Conservation (phyloP, 1,140 invertebrate genomes). For the Cyphomyrmex costatus region DNA sequence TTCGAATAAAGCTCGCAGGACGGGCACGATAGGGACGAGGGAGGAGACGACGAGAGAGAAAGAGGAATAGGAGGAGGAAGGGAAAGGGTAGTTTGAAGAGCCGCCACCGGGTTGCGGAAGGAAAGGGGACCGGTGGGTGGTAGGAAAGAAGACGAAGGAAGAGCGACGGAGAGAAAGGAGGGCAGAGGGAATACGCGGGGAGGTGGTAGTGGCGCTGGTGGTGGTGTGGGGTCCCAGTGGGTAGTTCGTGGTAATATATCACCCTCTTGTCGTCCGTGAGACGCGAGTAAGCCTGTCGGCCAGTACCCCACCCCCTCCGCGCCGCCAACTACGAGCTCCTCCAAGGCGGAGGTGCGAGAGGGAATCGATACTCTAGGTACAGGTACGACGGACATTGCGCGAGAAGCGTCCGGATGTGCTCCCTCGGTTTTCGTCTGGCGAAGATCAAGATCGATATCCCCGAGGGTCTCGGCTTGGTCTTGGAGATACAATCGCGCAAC, state of each 20-base stretch:
- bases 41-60: slow-evolving; percentile 42
- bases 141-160: slow-evolving; percentile 58
- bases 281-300: slow-evolving; percentile 82
- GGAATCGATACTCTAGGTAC: slow-evolving; percentile 76
- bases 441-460: slow-evolving; percentile 48
- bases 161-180: slow-evolving; percentile 72
- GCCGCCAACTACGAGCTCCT: slow-evolving; percentile 44
- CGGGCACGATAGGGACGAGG: slow-evolving; percentile 12
- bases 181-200: slow-evolving; percentile 16
- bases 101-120: slow-evolving; percentile 63
- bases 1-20: slow-evolving; percentile 83
- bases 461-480: not conserved
- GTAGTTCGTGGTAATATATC: slow-evolving; percentile 81
- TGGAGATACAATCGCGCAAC: not conserved
- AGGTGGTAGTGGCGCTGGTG: slow-evolving; percentile 31
- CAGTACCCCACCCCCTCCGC: slow-evolving; percentile 74
- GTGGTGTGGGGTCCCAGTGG: slow-evolving; percentile 64
- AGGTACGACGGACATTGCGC: slow-evolving; percentile 66
- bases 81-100: slow-evolving; percentile 80
- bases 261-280: slow-evolving; percentile 85
- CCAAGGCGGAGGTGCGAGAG: slow-evolving; percentile 63
- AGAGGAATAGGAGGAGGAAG: slow-evolving; percentile 65
- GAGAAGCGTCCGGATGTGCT: slow-evolving; percentile 39
- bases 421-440: slow-evolving; percentile 27
- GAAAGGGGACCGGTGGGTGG: slow-evolving; percentile 49